Percentiles rank a stretch among this genome's conserved stretches.
phyloP scores from a whole-genome alignment of 2,888 invertebrate species.

The Strigamia transsilvanica region DNA sequence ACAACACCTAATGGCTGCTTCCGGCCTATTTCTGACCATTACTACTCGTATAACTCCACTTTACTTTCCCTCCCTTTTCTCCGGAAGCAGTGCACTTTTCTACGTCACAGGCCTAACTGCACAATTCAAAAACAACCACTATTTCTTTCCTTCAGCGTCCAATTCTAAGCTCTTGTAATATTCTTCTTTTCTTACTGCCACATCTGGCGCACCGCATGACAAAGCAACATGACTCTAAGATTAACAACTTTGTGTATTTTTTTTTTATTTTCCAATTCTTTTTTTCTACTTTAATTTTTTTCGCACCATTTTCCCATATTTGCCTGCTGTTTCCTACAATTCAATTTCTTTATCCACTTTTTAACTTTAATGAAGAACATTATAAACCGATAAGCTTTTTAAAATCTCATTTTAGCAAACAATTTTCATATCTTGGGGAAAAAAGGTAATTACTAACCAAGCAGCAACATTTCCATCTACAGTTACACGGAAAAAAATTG shows the following conservation, averaged over 20 bases:
- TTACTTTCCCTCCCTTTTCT: background rate
- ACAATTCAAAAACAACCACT: background rate
- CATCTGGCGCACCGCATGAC: background rate
- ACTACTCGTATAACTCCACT: background rate
- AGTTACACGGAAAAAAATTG: background rate
- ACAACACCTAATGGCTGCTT: background rate
- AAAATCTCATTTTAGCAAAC: background rate
- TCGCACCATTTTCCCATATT: background rate
- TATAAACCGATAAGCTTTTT: background rate
- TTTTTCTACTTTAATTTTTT: background rate
- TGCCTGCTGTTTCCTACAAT: background rate
- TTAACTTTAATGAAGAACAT: slow-evolving; percentile 1
- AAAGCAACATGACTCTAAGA: slow-evolving; percentile 2
- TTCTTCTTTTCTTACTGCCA: background rate
- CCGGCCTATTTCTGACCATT: background rate
- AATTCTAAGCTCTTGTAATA: background rate
- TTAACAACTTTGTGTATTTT: background rate
- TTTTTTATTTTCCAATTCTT: background rate
- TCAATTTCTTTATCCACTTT: background rate
- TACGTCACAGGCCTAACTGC: background rate
- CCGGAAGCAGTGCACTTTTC: background rate
- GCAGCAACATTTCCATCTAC: background rate
- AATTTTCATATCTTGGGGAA: background rate
- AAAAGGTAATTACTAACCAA: slow-evolving; percentile 3
- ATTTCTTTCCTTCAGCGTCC: too few species aligned